Conservation (phyloP, 2,888 invertebrate genomes). For the Chirona hameri region DNA sequence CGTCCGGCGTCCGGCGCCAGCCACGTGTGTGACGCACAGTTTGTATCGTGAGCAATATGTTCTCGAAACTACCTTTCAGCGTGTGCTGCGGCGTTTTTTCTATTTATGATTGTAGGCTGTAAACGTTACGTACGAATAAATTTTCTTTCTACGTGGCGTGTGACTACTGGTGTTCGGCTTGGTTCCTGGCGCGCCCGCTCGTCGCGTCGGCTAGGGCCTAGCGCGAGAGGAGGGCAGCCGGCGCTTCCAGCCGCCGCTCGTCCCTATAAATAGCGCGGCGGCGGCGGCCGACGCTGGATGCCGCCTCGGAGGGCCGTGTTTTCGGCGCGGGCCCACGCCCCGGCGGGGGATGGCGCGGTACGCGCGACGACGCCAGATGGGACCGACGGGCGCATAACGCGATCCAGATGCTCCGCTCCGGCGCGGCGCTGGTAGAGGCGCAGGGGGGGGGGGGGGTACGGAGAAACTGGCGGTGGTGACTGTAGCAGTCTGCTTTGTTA, state of each 20-base stretch:
- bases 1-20: neutral
- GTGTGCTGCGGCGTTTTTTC: slow-evolving; percentile 12
- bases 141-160: slow-evolving; percentile 13
- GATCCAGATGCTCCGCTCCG: neutral
- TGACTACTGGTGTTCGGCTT: neutral
- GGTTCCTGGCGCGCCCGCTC: too few species aligned
- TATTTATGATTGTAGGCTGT: slow-evolving; percentile 28
- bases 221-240: too few species aligned
- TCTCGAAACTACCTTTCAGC: slow-evolving; percentile 2
- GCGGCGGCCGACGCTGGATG: neutral
- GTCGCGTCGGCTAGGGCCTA: too few species aligned
- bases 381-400: neutral
- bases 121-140: slow-evolving; percentile 4
- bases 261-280: neutral
- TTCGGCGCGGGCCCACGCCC: neutral
- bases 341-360: neutral
- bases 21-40: neutral
- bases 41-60: neutral
- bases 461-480: too few species aligned
- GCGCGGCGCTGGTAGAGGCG: too few species aligned
- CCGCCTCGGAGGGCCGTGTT: neutral
- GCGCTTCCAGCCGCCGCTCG: neutral
- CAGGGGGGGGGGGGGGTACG: too few species aligned
- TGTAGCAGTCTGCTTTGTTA: too few species aligned
- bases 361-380: neutral